Base-by-base conservation (phyloP, 2,797 vertebrate genomes). In the Enteromius thamalakanensis region DNA sequence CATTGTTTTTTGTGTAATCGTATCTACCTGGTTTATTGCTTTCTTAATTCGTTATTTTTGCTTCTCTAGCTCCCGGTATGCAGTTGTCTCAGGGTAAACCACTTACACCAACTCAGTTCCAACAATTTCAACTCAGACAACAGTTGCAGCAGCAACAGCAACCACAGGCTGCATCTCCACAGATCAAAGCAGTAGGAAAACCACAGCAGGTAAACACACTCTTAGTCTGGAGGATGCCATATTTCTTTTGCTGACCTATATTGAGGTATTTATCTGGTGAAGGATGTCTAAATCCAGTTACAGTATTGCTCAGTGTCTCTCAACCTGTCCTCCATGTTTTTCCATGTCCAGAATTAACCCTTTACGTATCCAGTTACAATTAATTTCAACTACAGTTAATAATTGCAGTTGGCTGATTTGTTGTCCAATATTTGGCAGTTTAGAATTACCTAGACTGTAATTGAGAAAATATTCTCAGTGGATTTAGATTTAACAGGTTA, bases 171-270 rank as follows among this genome's bases (percentile, higher is more conserved):
- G 79, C 93, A 8, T 95, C 96, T 37, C 95, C 96, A 64, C 96
- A 96, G 90, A 95, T 96, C 82, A 97, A 98, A 93, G 87, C 94
- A 19, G 95, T 94, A 0, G 93, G 93, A 65, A 98, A 97, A 84
- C 81, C 96, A 78, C 93, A 93, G 21, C 96, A 96, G 96, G 96
- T 97, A 91, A 89, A 23, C 51, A 64, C 21, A 15, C 67, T 55
- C 34, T 32, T 64, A 21, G 17, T 62, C 21, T 76, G 14, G 7
- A 75, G 55, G 12, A 9, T 37, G 32, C 10, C 45, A 49, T 51
- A 12, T 71, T 45, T 29, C 14, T 26, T 4, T 70, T 23, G 29
- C 10, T 75, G 10, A 6, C 11, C 21, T 37, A 37, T 70, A 47
- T 8, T 70, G n/a, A 70, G n/a, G 40, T 70, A 29, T 29, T 71